Evolutionary conservation across 2,797 vertebrate genomes (phyloP), one percentile per base, ranked within the genome.

Genomic region (Ambastaia sidthimunki): DNA sequence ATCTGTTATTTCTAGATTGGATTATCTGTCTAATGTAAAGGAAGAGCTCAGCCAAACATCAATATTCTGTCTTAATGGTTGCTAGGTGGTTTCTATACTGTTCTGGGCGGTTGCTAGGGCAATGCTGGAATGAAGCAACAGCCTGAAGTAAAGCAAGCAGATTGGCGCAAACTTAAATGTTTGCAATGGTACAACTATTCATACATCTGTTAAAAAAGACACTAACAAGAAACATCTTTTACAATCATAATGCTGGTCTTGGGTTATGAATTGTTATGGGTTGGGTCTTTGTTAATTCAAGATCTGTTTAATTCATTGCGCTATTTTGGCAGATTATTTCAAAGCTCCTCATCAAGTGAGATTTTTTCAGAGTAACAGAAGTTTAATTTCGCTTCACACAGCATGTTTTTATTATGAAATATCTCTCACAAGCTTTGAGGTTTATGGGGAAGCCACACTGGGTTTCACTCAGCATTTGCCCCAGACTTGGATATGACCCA

Each of bases 401-500:
- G 54, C 2, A 4, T 15, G 55, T 25, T 59, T 31, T n/a, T n/a
- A n/a, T n/a, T n/a, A 13, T 7, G 60, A n/a, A 31, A 34, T 18
- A 15, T 34, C 16, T 63, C 23, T 28, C 11, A 48, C 3, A 48
- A 13, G 47, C 47, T 50, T 37, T 57, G 60, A 18, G 7, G 25
- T 63, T 63, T 63, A 63, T 34, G 60, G 7, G 54, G 54, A 55
- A 55, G 50, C 7, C n/a, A 10, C n/a, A 19, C 3, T 31, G 59
- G 23, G 6, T 31, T 60, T 31, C 16, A 52, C 16, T 52, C 48
- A 18, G 10, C 48, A 52, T 18, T 1, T 60, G 5, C 23, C 13
- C 25, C 28, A 37, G n/a, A 50, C 21, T 77, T 19, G 4, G 48
- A 37, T 47, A n/a, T 15, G 25, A 76, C 41, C 60, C 80, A 50